Base-by-base conservation (phyloP, 37 sponge, comb jelly and placozoan genomes). In the Trichoplax adhaerens region DNA sequence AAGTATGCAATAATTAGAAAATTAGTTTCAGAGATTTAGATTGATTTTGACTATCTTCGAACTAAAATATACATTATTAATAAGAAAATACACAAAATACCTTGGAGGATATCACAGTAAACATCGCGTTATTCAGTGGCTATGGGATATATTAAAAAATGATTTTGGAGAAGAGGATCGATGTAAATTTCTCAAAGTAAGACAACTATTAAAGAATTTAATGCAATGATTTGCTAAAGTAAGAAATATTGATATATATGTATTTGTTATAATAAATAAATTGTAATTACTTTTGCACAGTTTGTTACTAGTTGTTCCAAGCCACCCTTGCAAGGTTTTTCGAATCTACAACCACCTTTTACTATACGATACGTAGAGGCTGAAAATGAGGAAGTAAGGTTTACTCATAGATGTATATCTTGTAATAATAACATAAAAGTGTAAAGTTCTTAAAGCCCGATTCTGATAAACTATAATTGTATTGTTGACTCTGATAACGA, bases 221-320 rank as follows among this genome's bases (percentile, higher is more conserved):
- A 60, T 60, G 62, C 12, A 12, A n/a, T 60, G 62, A n/a, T 60
- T 8, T 60, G 12, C 8, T 60, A 12, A n/a, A n/a, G 62, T 8
- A 12, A n/a, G 62, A n/a, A 71, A 61, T 56, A 6, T n/a, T 61
- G 12, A 69, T n/a, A 47, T 53, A n/a, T 58, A 55, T 8, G 56
- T 2, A 10, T 72, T 60, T 10, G 51, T 1, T 73, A 47, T 52
- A 58, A 4, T 59, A 4, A 52, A 54, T 52, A 52, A 53, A 3
- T 68, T 4, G 29, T 29, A 29, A 29, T 64, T 74, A 0, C 3
- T 50, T 1, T 56, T 77, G 5, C 79, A 2, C 69, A 91, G 90
- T 97, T 97, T 86, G 99, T 97, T 3, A 97, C 99, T 4, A 97
- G 99, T 76, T 93, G 93, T 62, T 87, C 94, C 5, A 86, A 77